Base-by-base conservation (phyloP, 2,888 invertebrate species). In the Papilio protenor region DNA sequence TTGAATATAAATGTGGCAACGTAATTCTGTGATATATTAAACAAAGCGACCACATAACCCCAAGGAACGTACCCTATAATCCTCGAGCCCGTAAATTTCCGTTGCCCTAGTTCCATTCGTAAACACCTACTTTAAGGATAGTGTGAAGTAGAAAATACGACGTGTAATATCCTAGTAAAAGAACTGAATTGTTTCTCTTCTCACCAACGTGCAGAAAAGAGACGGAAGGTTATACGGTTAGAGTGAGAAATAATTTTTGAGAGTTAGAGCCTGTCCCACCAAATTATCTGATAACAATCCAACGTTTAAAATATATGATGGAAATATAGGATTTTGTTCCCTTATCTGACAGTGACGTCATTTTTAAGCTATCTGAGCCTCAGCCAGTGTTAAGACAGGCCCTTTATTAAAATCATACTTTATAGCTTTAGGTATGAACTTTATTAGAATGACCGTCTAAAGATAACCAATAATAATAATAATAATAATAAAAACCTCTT, bases 21-120 rank as follows among this genome's bases (percentile, higher is more conserved):
- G 45, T 45, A 45, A 69, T 21, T 45, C 45, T 21, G 66, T 16
- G 8, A 69, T 69, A 45, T 45, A 69, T 69, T 69, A 69, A 12
- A 69, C 66, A 69, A n/a, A 21, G 66, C 66, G 33, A 40, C 66
- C 45, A 45, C 66, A 40, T 33, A 66, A 66, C 45, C 66, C 18
- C 71, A 49, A 52, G 52, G 27, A 70, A 71, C 23, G 72, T 61
- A 14, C 27, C 78, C 47, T 66, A 33, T 75, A 78, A 73, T 78
- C 75, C 75, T 55, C 27, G 27, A 33, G 59, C 71, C 49, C 75
- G 57, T 78, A 75, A 78, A 78, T 78, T 75, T 78, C 73, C 66
- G 75, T 66, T 78, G 64, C 21, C 18, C 66, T 72, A 75, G 75
- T 57, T 75, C 47, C 55, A 77, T 64, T 64, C 16, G 55, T 61